phyloP scores from a whole-genome alignment of 2,888 invertebrate genomes.

The Pristionchus entomophagus region DNA sequence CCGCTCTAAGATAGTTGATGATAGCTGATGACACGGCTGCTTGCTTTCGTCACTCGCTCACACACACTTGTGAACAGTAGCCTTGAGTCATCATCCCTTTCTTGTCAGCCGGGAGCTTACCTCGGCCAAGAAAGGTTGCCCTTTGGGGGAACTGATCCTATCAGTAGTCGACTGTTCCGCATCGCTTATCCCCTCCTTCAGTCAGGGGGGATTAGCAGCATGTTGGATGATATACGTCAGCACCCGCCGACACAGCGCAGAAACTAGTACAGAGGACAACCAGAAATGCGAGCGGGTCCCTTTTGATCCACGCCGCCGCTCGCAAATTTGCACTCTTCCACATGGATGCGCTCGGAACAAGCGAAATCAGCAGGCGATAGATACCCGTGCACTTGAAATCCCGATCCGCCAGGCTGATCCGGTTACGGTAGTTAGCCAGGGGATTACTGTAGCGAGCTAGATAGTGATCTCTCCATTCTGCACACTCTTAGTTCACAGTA shows the following conservation, averaged over 20 bases:
- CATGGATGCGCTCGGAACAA: not conserved
- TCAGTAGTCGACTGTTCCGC: slow-evolving; percentile 16
- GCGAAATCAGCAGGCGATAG: not conserved
- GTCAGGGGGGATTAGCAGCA: not conserved
- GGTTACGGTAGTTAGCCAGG: not conserved
- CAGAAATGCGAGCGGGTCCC: not conserved
- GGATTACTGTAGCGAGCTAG: no score
- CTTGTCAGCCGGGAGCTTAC: not conserved
- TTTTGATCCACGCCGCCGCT: not conserved
- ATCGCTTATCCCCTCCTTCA: not conserved
- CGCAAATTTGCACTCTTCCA: slow-evolving; percentile 31
- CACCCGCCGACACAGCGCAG: not conserved
- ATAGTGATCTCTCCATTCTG: no score
- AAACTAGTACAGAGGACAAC: not conserved
- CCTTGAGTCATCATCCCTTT: not conserved
- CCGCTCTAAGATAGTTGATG: not conserved
- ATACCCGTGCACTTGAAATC: not conserved
- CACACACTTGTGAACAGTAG: no score
- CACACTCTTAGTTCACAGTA: no score
- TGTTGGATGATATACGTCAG: not conserved
- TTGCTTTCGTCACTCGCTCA: not conserved
- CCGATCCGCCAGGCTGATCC: not conserved
- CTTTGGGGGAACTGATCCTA: slow-evolving; percentile 7
- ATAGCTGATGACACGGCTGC: not conserved
- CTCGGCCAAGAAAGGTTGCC: not conserved